These are phyloP conservation scores for Scylla paramamosain DNA, from an alignment of 1,140 invertebrate species.

Conservation along the genomic window DNA sequence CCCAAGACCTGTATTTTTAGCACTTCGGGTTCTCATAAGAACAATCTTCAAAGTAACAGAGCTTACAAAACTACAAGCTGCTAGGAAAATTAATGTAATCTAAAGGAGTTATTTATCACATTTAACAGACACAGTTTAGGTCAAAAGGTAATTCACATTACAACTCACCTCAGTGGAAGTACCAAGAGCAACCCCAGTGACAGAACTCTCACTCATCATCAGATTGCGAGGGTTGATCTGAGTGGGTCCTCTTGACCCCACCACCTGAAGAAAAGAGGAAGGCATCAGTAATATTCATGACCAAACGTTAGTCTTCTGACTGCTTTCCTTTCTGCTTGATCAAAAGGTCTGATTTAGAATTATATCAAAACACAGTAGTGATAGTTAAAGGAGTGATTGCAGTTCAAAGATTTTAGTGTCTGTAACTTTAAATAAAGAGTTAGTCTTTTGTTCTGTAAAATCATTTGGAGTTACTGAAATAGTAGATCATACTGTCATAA, in stretches of 20 bases:
- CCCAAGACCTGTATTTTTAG: neutral
- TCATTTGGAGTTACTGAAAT: too few species aligned
- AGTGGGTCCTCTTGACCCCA: conserved; percentile 58
- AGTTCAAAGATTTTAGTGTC: neutral
- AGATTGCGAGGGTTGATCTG: conserved; percentile 51
- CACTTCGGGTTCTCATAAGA: neutral
- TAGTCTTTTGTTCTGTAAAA: neutral
- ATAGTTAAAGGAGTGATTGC: neutral
- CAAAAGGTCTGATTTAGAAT: neutral
- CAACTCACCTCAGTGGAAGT: conserved; percentile 50
- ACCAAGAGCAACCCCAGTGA: conserved; percentile 48
- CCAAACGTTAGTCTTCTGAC: neutral
- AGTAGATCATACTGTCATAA: too few species aligned
- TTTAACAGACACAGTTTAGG: neutral
- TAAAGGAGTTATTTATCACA: neutral
- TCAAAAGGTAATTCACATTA: too few species aligned
- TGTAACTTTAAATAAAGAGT: neutral
- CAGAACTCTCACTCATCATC: conserved; percentile 35
- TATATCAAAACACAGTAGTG: neutral
- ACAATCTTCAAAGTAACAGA: neutral
- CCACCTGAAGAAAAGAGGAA: conserved; percentile 28
- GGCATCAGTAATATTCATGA: neutral
- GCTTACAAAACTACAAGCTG: neutral
- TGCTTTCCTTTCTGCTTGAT: neutral
- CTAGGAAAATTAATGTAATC: neutral